Evolutionary conservation across 2,797 vertebrate species (phyloP).

Genomic region (Tarsius wallacei): DNA sequence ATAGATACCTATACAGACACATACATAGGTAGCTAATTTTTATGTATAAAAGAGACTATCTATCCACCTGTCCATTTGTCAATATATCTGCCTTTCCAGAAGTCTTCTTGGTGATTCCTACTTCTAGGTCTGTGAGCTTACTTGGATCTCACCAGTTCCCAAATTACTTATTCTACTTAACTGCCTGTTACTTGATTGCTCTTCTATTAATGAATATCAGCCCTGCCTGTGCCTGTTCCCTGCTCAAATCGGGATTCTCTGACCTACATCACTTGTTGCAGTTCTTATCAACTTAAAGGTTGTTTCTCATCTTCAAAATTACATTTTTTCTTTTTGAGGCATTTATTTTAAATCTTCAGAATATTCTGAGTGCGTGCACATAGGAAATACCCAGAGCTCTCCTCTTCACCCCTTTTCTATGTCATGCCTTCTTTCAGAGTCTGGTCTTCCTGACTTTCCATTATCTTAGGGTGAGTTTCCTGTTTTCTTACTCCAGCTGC

Average conservation of each 20-base stretch:
- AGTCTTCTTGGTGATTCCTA: not conserved
- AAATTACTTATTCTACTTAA: not conserved
- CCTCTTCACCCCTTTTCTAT: not conserved
- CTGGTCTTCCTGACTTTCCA: too few species aligned
- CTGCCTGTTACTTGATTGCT: too few species aligned
- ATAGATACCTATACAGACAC: not conserved
- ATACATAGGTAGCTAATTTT: not conserved
- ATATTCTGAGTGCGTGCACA: not conserved
- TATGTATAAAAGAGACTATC: not conserved
- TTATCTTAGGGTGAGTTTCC: not conserved
- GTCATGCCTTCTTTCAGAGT: not conserved
- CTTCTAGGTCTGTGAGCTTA: not conserved
- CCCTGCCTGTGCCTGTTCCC: too few species aligned
- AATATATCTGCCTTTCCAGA: not conserved
- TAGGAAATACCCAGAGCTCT: not conserved
- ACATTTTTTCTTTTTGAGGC: not conserved
- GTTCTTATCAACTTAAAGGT: not conserved
- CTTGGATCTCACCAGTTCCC: not conserved
- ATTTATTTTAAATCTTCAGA: not conserved
- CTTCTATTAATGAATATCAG: not conserved
- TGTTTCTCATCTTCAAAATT: not conserved
- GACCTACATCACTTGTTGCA: rapidly evolving
- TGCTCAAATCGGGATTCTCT: not conserved
- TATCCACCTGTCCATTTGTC: not conserved
- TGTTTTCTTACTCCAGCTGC: not conserved